Evolutionary conservation across 2,797 vertebrate genomes (phyloP).

Genomic region (Eidolon dupreanum): DNA sequence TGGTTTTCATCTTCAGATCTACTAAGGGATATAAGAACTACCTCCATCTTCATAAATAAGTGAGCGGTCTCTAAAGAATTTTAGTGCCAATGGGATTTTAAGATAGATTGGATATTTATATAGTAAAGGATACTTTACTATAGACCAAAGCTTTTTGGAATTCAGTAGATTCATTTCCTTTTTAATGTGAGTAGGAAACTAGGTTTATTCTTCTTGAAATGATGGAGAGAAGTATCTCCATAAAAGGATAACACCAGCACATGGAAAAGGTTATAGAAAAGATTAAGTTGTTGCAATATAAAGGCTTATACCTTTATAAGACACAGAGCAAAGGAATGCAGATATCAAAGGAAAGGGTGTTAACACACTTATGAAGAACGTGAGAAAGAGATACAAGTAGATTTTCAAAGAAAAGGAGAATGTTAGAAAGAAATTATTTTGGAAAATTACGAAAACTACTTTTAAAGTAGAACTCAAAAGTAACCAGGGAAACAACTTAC

Average conservation of each 20-base stretch:
- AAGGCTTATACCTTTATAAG: background rate
- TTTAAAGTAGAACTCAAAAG: conserved; percentile 32
- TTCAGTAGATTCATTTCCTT: background rate
- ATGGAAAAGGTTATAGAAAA: background rate
- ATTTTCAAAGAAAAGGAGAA: background rate
- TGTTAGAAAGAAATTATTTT: background rate
- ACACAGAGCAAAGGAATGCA: background rate
- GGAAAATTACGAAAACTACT: background rate
- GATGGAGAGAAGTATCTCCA: background rate
- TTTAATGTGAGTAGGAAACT: background rate
- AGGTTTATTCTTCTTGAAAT: background rate
- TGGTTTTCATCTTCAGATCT: conserved; percentile 27
- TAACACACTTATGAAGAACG: background rate
- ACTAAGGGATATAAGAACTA: background rate
- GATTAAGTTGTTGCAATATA: background rate
- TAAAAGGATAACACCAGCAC: background rate
- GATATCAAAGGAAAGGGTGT: background rate
- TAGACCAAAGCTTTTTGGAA: background rate
- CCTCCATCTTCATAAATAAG: background rate
- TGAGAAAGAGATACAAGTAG: background rate
- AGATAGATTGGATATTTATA: conserved; percentile 6
- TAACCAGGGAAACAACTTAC: background rate
- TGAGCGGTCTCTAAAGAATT: background rate
- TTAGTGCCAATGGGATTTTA: background rate
- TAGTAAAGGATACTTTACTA: conserved; percentile 10